A percentile compares a stretch with the other conserved stretches of the same genome.
Evolutionary conservation across 1,140 invertebrate species (phyloP).

Genomic region (Whitmania pigra): DNA sequence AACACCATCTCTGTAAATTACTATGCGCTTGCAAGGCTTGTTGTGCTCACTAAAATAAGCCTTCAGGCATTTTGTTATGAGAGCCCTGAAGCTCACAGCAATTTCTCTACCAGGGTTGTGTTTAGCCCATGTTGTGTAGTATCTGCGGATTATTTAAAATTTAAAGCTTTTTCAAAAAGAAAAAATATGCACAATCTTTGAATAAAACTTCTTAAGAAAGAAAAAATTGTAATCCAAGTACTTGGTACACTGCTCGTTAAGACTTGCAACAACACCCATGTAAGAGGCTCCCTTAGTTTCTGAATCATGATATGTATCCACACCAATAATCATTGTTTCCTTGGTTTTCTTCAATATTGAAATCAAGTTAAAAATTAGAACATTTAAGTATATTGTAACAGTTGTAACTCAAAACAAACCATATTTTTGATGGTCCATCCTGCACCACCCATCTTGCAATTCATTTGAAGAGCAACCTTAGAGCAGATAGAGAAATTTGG

Average conservation of each 20-base stretch:
- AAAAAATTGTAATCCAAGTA: neutral
- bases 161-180: neutral
- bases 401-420: no score
- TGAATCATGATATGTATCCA: conserved; percentile 7
- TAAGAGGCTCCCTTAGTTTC: neutral
- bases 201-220: no score
- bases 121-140: no score
- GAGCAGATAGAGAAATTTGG: neutral
- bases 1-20: conserved; percentile 85
- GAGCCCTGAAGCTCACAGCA: no score
- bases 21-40: conserved; percentile 56
- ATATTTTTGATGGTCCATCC: neutral
- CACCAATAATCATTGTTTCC: conserved; percentile 5
- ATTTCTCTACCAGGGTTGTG: no score
- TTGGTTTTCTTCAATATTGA: neutral
- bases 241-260: conserved; percentile 7
- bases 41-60: conserved; percentile 23
- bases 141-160: no score
- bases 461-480: conserved; percentile 9
- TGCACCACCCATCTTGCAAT: conserved; percentile 10
- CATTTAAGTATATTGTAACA: no score
- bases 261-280: conserved; percentile 8
- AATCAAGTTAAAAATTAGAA: neutral
- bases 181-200: no score
- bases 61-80: no score